Evolutionary conservation across 2,797 vertebrate genomes (phyloP).

Genomic region (Simalia tracyae): DNA sequence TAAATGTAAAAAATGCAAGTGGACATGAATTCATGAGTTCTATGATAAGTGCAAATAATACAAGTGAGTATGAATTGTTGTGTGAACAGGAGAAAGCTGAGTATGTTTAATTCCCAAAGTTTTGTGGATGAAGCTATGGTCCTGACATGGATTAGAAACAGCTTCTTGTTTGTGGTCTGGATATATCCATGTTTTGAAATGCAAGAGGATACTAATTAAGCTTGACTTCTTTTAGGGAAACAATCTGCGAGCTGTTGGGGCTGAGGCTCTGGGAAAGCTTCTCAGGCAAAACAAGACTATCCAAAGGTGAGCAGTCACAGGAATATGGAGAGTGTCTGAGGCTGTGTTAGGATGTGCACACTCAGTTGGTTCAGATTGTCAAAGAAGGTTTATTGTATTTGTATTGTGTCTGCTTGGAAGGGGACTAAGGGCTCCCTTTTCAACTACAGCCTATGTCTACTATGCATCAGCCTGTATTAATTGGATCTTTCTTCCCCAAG

Average conservation of each 20-base stretch:
- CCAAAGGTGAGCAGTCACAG: conserved; percentile 75
- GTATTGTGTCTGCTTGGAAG: not conserved
- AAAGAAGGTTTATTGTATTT: not conserved
- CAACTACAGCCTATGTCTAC: not conserved
- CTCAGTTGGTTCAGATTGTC: not conserved
- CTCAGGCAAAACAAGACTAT: conserved; percentile 86
- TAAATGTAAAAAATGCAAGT: not conserved
- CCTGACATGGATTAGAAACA: not conserved
- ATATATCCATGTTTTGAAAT: not conserved
- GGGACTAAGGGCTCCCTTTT: not conserved
- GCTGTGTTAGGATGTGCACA: not conserved
- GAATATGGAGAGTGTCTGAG: too few relatives aligned
- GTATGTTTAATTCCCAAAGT: not conserved
- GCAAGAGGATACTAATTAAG: not conserved
- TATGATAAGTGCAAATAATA: not conserved
- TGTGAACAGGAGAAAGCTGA: not conserved
- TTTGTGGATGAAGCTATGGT: not conserved
- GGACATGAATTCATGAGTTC: not conserved
- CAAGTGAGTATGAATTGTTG: not conserved
- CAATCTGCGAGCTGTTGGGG: conserved; percentile 83
- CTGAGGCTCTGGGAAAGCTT: conserved; percentile 85
- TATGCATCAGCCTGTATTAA: not conserved
- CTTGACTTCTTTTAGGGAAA: conserved; percentile 82
- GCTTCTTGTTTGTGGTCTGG: not conserved
- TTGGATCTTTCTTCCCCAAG: conserved; percentile 64